These are phyloP conservation scores for Netta rufina DNA, from an alignment of 2,797 vertebrate species.

Conservation along the genomic window DNA sequence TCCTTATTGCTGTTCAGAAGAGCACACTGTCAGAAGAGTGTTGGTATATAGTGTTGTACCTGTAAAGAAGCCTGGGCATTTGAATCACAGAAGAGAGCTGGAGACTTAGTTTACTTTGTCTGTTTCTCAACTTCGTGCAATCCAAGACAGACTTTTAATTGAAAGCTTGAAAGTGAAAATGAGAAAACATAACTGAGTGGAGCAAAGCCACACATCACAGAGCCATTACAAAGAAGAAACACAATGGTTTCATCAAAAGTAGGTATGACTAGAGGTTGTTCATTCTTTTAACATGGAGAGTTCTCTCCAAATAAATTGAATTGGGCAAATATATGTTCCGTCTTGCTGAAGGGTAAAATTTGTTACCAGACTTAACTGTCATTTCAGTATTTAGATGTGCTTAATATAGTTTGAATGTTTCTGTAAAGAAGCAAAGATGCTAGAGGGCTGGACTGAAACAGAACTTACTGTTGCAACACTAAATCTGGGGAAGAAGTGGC, in stretches of 20 bases:
- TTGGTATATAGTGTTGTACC: not conserved
- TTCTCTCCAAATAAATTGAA: not conserved
- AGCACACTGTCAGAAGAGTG: rapidly evolving
- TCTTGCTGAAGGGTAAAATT: not conserved
- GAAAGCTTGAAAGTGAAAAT: not conserved
- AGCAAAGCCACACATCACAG: not conserved
- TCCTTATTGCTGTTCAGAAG: not conserved
- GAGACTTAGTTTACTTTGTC: not conserved
- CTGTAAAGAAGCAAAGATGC: not conserved
- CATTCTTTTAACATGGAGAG: not conserved
- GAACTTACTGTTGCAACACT: not conserved
- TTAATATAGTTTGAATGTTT: not conserved
- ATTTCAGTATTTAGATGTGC: not conserved
- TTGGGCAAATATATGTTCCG: rapidly evolving
- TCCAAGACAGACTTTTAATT: not conserved
- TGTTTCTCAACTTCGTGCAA: not conserved
- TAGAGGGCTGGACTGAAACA: not conserved
- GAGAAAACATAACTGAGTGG: not conserved
- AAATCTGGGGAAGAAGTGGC: not conserved
- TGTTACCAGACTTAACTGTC: not conserved
- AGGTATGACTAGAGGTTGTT: rapidly evolving
- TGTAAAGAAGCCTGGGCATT: not conserved
- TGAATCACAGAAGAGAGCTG: not conserved
- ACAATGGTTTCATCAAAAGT: not conserved
- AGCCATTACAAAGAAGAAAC: not conserved